Percentiles rank a stretch among this genome's conserved stretches.
These are phyloP conservation scores for Listronotus bonariensis DNA, from an alignment of 1,140 invertebrate species.

Conservation along the genomic window DNA sequence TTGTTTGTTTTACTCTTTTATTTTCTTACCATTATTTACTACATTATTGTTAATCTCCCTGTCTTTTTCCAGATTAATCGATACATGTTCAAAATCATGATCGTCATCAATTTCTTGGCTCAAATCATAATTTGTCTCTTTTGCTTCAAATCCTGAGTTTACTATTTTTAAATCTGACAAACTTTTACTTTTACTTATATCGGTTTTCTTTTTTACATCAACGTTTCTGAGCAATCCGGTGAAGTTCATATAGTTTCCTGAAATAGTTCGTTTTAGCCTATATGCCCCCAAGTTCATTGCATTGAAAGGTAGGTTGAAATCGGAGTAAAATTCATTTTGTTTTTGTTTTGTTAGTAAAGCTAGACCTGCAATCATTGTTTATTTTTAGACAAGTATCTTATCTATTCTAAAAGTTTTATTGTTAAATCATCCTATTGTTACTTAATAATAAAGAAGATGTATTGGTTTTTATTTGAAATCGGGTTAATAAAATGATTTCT, in stretches of 20 bases:
- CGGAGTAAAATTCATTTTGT: conserved; percentile 16
- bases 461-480: too few species aligned
- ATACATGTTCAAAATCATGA: conserved; percentile 1
- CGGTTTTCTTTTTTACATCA: conserved; percentile 16
- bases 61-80: not conserved
- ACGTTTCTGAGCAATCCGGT: conserved; percentile 16
- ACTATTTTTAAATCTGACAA: conserved; percentile 18
- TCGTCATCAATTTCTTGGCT: conserved; percentile 22
- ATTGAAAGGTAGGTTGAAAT: conserved; percentile 22
- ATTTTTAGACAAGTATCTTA: conserved; percentile 30
- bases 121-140: conserved; percentile 12
- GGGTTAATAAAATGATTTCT: too few species aligned
- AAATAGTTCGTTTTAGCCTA: conserved; percentile 31
- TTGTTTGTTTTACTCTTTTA: not conserved
- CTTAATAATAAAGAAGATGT: too few species aligned
- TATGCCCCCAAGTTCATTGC: conserved; percentile 22
- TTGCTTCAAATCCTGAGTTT: not conserved
- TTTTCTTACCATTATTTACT: not conserved
- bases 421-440: too few species aligned
- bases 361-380: conserved; percentile 32
- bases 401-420: conserved; percentile 2
- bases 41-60: not conserved
- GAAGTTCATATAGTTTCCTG: conserved; percentile 30
- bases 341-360: conserved; percentile 26
- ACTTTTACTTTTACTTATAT: conserved; percentile 25